phyloP scores from a whole-genome alignment of 2,797 vertebrate species.

The Chelon labrosus region DNA sequence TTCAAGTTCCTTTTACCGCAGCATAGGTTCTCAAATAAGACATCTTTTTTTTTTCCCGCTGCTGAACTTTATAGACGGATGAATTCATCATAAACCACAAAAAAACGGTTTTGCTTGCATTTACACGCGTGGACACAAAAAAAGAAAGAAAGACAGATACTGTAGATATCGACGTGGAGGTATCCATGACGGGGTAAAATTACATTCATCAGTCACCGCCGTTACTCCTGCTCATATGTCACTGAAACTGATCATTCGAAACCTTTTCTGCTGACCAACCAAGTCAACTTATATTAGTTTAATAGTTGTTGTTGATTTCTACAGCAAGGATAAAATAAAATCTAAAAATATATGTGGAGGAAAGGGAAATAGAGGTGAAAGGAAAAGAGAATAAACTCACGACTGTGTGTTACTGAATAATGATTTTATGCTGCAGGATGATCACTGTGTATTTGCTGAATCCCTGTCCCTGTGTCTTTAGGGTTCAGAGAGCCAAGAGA shows the following conservation, averaged over 20 bases:
- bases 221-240: slow-evolving; percentile 25
- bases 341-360: slow-evolving; percentile 21
- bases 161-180: slow-evolving; percentile 6
- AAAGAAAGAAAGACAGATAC: not conserved
- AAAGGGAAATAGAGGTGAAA: slow-evolving; percentile 14
- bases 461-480: slow-evolving; percentile 46
- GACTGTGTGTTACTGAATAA: slow-evolving; percentile 28
- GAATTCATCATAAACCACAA: not conserved
- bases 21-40: slow-evolving; percentile 24
- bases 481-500: slow-evolving; percentile 45
- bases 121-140: slow-evolving; percentile 27
- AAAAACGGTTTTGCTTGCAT: slow-evolving; percentile 15
- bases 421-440: slow-evolving; percentile 43
- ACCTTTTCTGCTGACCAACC: slow-evolving; percentile 36
- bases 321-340: slow-evolving; percentile 37
- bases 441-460: slow-evolving; percentile 58
- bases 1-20: slow-evolving; percentile 2
- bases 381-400: slow-evolving; percentile 21
- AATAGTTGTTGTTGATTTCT: slow-evolving; percentile 65
- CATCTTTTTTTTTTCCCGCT: not conserved
- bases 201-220: slow-evolving; percentile 33
- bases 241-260: slow-evolving; percentile 55
- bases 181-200: slow-evolving; percentile 39
- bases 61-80: not conserved
- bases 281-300: slow-evolving; percentile 51